Percentiles rank a stretch among this genome's conserved stretches.
phyloP scores from a whole-genome alignment of 2,888 invertebrate species.

The Acleris literana region DNA sequence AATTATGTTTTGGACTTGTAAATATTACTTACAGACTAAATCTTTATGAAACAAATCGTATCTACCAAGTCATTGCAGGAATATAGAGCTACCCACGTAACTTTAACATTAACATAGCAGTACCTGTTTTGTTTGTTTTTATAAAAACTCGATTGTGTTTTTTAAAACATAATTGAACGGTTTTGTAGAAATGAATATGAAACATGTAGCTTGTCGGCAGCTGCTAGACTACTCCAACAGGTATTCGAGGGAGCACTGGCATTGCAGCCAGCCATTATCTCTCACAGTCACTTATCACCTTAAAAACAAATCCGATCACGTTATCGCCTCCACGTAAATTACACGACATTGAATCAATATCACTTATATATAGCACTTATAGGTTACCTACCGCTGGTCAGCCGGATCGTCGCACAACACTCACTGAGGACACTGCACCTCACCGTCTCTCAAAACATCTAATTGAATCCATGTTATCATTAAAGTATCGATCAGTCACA shows the following conservation, averaged over 20 bases:
- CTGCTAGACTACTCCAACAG: constrained; percentile 26
- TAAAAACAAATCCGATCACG: constrained; percentile 70
- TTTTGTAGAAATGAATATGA: constrained; percentile 17
- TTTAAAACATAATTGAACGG: constrained; percentile 15
- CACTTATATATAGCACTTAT: constrained; percentile 60
- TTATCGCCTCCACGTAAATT: constrained; percentile 65
- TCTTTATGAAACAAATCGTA: no score
- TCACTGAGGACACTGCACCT: constrained; percentile 53
- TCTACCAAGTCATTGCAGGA: no score
- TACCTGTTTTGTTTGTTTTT: no score
- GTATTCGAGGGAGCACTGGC: constrained; percentile 23
- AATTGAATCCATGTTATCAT: constrained; percentile 83
- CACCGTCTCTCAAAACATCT: constrained; percentile 74
- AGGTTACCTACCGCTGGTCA: constrained; percentile 62
- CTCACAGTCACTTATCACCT: constrained; percentile 59
- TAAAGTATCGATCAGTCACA: constrained; percentile 82
- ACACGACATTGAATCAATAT: constrained; percentile 72
- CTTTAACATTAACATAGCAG: no score
- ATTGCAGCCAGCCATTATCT: constrained; percentile 40
- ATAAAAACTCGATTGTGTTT: no score
- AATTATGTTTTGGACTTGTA: no score
- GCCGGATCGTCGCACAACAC: constrained; percentile 52
- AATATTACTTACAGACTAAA: no score
- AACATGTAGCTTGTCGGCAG: constrained; percentile 29
- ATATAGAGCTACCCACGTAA: no score